Base-by-base conservation (phyloP, 2,888 invertebrate genomes). In the Ctenicera cuprea region DNA sequence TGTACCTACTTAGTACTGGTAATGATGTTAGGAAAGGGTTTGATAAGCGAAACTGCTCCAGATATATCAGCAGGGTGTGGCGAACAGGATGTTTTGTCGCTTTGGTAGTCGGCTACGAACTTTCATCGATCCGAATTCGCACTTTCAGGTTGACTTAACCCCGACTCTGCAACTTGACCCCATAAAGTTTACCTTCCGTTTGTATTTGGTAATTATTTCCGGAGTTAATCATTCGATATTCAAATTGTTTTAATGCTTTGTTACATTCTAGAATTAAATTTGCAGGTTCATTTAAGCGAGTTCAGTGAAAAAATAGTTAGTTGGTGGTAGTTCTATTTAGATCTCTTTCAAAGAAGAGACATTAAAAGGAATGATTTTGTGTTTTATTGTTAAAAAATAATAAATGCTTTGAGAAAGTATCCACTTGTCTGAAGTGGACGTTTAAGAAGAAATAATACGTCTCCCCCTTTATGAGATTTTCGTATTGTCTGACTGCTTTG, bases 401-500 rank as follows among this genome's bases (percentile, higher is more conserved):
- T 54, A 54, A 54, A 54, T 54, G 30, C 54, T 30, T 20, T 33
- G 30, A 22, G 54, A 54, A 54, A 54, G 54, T 54, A 59, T 59
- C 59, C 59, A 59, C 59, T 59, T 38, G 38, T 37, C 3, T n/a
- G 37, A 54, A 54, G 54, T 52, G 52, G 52, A 41, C 52, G 65
- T 66, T 66, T 66, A 61, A 30, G 57, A 66, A 66, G 48, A 71
- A 66, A 67, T 59, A 59, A 67, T 67, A 43, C 65, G 48, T 71
- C 59, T 33, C 59, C 57, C 71, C 76, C 81, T 78, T 79, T 81
- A 82, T 82, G 81, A 81, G 83, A 83, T 82, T 82, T 83, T 80
- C 79, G 80, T 79, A 80, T 82, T 80, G 79, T 76, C 54, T 54
- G 79, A 76, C 54, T 54, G 71, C 73, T 79, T 81, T 71, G 67